Evolutionary conservation across 2,113 vertebrate species (phyloP).

Genomic region (Alligator sinensis): DNA sequence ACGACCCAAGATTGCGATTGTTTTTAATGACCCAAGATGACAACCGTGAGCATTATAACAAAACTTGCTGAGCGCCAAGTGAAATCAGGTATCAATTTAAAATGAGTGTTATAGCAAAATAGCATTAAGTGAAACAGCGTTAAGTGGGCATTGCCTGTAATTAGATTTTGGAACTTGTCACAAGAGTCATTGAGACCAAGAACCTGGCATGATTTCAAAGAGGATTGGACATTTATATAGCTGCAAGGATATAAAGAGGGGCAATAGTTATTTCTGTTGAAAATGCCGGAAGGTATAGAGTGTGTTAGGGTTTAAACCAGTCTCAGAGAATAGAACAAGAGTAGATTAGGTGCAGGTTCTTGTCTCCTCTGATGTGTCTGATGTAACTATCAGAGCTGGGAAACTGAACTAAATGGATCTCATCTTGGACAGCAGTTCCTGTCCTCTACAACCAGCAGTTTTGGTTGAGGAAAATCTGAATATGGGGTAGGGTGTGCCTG

Average conservation of each 20-base stretch:
- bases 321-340: not conserved
- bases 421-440: accelerated
- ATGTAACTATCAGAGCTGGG: not conserved
- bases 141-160: not conserved
- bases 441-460: not conserved
- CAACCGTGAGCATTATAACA: too few species aligned
- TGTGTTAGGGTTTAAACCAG: not conserved
- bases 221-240: not conserved
- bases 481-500: not conserved
- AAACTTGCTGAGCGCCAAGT: too few species aligned
- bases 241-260: not conserved
- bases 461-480: not conserved
- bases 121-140: too few species aligned
- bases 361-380: not conserved
- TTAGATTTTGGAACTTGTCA: not conserved
- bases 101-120: too few species aligned
- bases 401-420: not conserved
- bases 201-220: not conserved
- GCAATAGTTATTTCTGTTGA: not conserved
- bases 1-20: too few species aligned
- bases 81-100: too few species aligned
- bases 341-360: conserved; percentile 14
- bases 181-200: not conserved
- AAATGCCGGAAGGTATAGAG: not conserved
- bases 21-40: too few species aligned